Evolutionary conservation across 2,113 vertebrate species (phyloP), one percentile per base, ranked within the genome.

Genomic region (Vombatus ursinus): DNA sequence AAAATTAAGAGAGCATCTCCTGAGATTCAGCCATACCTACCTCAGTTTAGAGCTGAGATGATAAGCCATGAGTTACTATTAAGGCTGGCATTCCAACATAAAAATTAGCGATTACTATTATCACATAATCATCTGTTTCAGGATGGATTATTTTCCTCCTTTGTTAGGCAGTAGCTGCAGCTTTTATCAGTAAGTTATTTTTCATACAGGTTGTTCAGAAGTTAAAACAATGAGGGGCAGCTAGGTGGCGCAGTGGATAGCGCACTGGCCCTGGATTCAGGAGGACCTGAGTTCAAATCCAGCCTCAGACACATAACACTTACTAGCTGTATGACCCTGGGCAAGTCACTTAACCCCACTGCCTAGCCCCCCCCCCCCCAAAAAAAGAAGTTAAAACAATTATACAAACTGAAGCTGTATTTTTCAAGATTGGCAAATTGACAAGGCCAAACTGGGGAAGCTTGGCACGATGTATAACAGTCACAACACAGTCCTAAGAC

Each of bases 371-470:
- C n/a, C n/a, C n/a, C n/a, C n/a, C n/a, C n/a, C n/a, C n/a, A n/a
- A n/a, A n/a, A n/a, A n/a, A n/a, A 90, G 52, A 37, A 94, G 89
- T 93, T 84, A 91, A 90, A 94, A 44, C 52, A 49, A 84, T 44
- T 16, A 19, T 44, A 6, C 16, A 84, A 84, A 84, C 0, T 24
- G 93, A 90, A 37, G 16, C 50, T 25, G 24, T 68, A 68, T 95
- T 96, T 49, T 54, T 26, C 50, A 94, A 16, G 23, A 93, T 49
- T 28, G 92, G 52, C 28, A 95, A 97, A 96, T 94, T 95, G 54
- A 95, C 26, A 48, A 89, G 53, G 92, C 23, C 47, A 24, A 92
- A 96, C 92, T 37, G 89, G 68, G 97, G 47, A 95, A 25, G 23
- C 95, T 93, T 90, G 92, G 48, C 25, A 50, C 3, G 90, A 52